Evolutionary conservation across 2,797 vertebrate genomes (phyloP).

Genomic region (Onychomys arenicola): DNA sequence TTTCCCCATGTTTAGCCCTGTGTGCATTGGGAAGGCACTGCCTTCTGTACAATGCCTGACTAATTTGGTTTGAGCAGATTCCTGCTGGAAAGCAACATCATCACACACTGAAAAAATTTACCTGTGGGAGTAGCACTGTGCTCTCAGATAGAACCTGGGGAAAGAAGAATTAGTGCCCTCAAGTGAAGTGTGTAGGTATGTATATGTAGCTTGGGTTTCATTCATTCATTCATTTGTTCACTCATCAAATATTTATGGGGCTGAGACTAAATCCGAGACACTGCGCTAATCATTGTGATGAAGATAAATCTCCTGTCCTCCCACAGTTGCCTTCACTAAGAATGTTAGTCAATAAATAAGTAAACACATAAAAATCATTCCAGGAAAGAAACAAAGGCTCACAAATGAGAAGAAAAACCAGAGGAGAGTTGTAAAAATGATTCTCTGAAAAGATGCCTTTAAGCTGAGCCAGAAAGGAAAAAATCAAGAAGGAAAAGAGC

Average conservation of each 20-base stretch:
- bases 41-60: slow-evolving; percentile 29
- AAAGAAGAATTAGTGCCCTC: background rate
- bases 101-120: background rate
- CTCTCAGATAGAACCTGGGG: background rate
- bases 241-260: slow-evolving; percentile 48
- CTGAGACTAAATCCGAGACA: background rate
- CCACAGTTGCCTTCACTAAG: background rate
- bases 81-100: background rate
- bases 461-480: slow-evolving; percentile 27
- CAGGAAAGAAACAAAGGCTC: slow-evolving; percentile 30
- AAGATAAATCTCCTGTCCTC: slow-evolving; percentile 34
- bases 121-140: background rate
- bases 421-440: background rate
- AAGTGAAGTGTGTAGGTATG: background rate
- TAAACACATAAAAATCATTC: slow-evolving; percentile 51
- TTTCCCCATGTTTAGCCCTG: background rate
- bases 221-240: background rate
- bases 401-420: background rate
- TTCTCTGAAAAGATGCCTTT: slow-evolving; percentile 48
- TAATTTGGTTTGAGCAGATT: slow-evolving; percentile 4
- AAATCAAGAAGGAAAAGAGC: background rate
- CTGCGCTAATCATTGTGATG: background rate
- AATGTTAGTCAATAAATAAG: slow-evolving; percentile 52
- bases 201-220: background rate
- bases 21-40: background rate